Evolutionary conservation across 1,140 invertebrate species (phyloP), one percentile per base, ranked within the genome.

Genomic region (Heliconius hewitsoni): DNA sequence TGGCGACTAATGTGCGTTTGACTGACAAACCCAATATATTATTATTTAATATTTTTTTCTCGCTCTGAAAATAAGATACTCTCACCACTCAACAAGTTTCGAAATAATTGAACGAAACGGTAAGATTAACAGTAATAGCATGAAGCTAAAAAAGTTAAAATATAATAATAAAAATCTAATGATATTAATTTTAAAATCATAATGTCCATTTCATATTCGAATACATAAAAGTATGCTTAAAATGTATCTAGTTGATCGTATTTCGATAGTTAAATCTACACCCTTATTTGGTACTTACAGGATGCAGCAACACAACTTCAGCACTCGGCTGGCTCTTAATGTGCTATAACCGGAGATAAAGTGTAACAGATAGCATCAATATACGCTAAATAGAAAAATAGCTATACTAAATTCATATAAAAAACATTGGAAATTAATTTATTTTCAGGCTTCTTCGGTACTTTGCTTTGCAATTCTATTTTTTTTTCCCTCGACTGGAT

Each of bases 271-370:
- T 30, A 16, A 66, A 66, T 27, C 60, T 9, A 4, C 4, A 16
- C 60, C 60, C 60, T 66, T 66, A 66, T 66, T 66, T 66, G 60
- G 60, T 27, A 27, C 23, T 66, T 66, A 30, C 27, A 66, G 60
- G 27, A 60, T n/a, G 23, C 23, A 60, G 57, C n/a, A 60, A n/a
- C 57, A 60, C n/a, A 66, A 66, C 23, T 66, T 11, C 3, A 6
- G 60, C 60, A 30, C 60, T 66, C 27, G 13, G 23, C 13, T 66
- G 23, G 23, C 60, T 30, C 60, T 30, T 66, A 66, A 30, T 66
- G 23, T n/a, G 60, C 60, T 66, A 66, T 66, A 27, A 30, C 27
- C 13, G 5, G 60, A 66, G 27, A 27, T 66, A 66, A 27, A 66
- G 23, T 27, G 27, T 66, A 66, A 66, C 8, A 66, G 4, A 66